Percentiles rank a stretch among this genome's conserved stretches.
phyloP scores from a whole-genome alignment of 2,888 invertebrate species.

The Ormyrus thymus region DNA sequence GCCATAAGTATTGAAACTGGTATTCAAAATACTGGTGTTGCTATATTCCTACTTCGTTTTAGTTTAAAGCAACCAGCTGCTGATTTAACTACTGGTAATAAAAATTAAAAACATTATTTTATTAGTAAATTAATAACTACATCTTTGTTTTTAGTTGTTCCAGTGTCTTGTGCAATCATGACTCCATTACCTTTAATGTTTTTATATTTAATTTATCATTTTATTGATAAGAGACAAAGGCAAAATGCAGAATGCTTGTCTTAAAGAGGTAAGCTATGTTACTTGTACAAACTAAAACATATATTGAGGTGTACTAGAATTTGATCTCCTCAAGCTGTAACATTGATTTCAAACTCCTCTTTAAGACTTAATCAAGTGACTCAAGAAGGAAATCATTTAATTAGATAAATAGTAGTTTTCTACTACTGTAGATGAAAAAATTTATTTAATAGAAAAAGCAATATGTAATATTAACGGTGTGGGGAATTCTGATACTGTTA shows the following conservation, averaged over 20 bases:
- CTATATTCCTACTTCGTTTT: conserved; percentile 90
- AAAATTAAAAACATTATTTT: conserved; percentile 16
- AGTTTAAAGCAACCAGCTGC: conserved; percentile 90
- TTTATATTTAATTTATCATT: conserved; percentile 67
- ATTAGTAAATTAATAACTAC: conserved; percentile 37
- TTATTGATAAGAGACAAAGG: too few species aligned
- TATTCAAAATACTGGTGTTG: conserved; percentile 94
- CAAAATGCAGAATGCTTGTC: too few species aligned
- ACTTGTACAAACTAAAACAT: too few species aligned
- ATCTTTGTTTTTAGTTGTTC: conserved; percentile 81
- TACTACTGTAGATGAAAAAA: neutral
- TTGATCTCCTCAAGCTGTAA: conserved; percentile 46
- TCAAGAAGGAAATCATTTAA: conserved; percentile 2
- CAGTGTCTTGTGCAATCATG: conserved; percentile 94
- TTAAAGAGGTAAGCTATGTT: too few species aligned
- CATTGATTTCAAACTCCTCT: conserved; percentile 35
- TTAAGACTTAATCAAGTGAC: conserved; percentile 24
- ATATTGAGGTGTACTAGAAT: too few species aligned
- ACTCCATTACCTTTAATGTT: conserved; percentile 89
- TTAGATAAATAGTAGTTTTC: neutral
- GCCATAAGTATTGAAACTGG: conserved; percentile 96
- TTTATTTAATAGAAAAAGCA: neutral
- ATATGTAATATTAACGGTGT: neutral
- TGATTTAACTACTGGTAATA: conserved; percentile 88
- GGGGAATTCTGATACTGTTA: conserved; percentile 8